A percentile compares a stretch with the other conserved stretches of the same genome.
Evolutionary conservation across 2,113 vertebrate genomes (phyloP).

Genomic region (Arizona elegans): DNA sequence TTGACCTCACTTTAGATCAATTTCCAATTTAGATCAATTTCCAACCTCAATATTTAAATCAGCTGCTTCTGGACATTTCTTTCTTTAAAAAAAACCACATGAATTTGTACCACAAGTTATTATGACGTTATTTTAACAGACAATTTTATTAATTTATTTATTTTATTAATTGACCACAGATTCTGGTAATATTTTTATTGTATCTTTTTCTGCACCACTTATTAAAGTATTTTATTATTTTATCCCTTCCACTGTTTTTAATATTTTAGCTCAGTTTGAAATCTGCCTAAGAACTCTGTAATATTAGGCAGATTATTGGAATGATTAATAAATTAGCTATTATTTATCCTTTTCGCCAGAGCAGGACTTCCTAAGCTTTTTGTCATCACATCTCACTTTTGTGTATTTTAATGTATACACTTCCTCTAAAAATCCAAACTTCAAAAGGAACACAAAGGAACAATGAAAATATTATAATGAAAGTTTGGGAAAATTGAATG

Average conservation of each 20-base stretch:
- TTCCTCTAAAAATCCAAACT: neutral
- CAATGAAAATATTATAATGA: neutral
- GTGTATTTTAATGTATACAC: neutral
- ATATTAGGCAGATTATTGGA: neutral
- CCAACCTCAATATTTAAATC: slow-evolving; percentile 17
- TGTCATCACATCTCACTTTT: neutral
- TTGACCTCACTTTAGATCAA: neutral
- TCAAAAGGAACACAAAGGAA: neutral
- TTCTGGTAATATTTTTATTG: neutral
- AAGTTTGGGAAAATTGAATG: neutral
- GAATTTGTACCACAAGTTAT: neutral
- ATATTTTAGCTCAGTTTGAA: neutral
- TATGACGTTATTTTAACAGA: neutral
- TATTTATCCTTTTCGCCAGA: neutral
- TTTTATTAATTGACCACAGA: neutral
- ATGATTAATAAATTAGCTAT: neutral
- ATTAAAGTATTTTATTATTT: neutral
- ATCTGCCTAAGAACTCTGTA: neutral
- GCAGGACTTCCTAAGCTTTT: neutral
- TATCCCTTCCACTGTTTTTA: neutral
- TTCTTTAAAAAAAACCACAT: slow-evolving; percentile 12
- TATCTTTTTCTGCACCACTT: neutral
- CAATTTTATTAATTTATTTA: neutral
- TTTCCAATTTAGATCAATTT: neutral
- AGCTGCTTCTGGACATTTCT: slow-evolving; percentile 2